phyloP scores from a whole-genome alignment of 2,797 vertebrate species.

The Choloepus didactylus region DNA sequence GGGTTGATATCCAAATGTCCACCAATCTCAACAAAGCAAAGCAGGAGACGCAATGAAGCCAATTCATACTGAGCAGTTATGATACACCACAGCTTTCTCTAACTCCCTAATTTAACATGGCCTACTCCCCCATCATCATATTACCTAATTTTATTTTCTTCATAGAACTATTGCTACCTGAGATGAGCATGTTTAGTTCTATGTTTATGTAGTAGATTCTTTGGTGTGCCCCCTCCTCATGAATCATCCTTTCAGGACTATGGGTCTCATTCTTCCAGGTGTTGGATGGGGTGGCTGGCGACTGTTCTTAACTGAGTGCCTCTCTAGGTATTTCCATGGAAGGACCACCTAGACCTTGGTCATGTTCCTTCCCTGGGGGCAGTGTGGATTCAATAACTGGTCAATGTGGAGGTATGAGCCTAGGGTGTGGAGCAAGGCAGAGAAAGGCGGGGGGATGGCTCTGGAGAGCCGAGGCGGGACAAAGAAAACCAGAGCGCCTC shows the following conservation, averaged over 20 bases:
- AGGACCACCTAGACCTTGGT: not conserved
- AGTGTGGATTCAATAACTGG: not conserved
- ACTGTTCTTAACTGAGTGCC: not conserved
- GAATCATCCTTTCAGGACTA: not conserved
- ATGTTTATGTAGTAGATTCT: not conserved
- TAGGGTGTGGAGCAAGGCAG: not conserved
- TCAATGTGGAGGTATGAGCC: not conserved
- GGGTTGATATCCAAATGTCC: not conserved
- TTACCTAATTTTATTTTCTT: constrained; percentile 14
- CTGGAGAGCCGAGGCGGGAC: not conserved
- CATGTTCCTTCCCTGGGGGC: not conserved
- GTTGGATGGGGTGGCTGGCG: not conserved
- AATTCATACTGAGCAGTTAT: not conserved
- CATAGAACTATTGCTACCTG: not conserved
- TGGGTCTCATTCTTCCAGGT: not conserved
- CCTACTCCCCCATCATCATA: not conserved
- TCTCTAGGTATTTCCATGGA: not conserved
- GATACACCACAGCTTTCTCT: not conserved
- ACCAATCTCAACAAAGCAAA: constrained; percentile 11
- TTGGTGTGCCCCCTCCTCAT: not conserved
- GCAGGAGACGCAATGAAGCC: not conserved
- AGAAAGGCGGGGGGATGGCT: not conserved
- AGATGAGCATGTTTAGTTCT: not conserved
- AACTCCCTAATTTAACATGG: not conserved
- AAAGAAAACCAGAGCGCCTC: not conserved